phyloP scores from a whole-genome alignment of 2,888 invertebrate species.

The Digitonthophagus gazella region DNA sequence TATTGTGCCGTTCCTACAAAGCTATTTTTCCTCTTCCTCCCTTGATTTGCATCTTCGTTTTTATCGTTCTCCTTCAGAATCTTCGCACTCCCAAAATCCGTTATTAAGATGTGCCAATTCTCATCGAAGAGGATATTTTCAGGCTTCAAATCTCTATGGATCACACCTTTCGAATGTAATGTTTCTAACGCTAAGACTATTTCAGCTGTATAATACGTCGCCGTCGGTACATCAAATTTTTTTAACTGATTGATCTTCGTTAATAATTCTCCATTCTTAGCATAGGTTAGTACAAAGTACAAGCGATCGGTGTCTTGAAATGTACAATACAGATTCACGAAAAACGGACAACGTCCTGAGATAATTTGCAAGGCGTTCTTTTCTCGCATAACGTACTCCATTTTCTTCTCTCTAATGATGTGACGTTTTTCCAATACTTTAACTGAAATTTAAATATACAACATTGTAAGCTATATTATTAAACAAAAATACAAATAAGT shows the following conservation, averaged over 20 bases:
- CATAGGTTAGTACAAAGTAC: slow-evolving; percentile 94
- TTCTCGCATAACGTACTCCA: slow-evolving; percentile 89
- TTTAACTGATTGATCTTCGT: slow-evolving; percentile 89
- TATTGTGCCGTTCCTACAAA: slow-evolving; percentile 99
- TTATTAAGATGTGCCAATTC: slow-evolving; percentile 93
- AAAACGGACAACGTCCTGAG: slow-evolving; percentile 77
- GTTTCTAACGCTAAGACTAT: slow-evolving; percentile 88
- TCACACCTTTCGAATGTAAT: slow-evolving; percentile 82
- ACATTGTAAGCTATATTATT: slow-evolving; percentile 3
- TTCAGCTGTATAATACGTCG: slow-evolving; percentile 93
- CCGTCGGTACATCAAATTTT: slow-evolving; percentile 84
- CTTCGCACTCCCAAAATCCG: slow-evolving; percentile 79
- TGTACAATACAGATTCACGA: slow-evolving; percentile 92
- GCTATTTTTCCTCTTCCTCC: slow-evolving; percentile 65
- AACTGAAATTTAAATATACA: slow-evolving; percentile 61
- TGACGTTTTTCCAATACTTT: slow-evolving; percentile 97
- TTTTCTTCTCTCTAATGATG: slow-evolving; percentile 90
- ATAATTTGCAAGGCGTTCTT: slow-evolving; percentile 90
- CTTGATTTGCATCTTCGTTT: slow-evolving; percentile 46
- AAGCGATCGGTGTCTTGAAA: slow-evolving; percentile 92
- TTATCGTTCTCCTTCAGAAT: slow-evolving; percentile 34
- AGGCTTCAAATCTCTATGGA: slow-evolving; percentile 96
- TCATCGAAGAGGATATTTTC: slow-evolving; percentile 96
- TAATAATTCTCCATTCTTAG: slow-evolving; percentile 91
- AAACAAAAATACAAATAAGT: background rate